Base-by-base conservation (phyloP, 1,140 invertebrate species). In the Chironomus striatipennis region DNA sequence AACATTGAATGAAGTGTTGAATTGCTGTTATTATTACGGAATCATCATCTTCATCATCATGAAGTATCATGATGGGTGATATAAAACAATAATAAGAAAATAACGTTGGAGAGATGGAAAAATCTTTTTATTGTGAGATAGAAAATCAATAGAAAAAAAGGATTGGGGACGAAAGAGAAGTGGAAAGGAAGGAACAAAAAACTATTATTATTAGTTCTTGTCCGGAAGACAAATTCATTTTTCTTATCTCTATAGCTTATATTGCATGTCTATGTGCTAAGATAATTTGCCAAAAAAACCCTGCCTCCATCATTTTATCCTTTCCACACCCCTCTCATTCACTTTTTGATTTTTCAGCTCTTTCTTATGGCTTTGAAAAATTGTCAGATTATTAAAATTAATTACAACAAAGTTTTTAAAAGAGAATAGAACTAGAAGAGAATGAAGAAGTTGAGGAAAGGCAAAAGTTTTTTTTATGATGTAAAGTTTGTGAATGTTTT, bases 371-470 rank as follows among this genome's bases (percentile, higher is more conserved):
- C 47, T 57, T 34, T 15, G 47, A 70, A 18, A 70, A 70, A 70
- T 70, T 70, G 65, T 70, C 65, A 70, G 65, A 70, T 70, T 70
- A 70, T 70, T 70, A 70, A 70, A 70, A 70, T 70, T 70, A 70
- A 70, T 70, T 70, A 70, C 65, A 70, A 18, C 18, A 10, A 70
- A 21, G 5, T 21, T 70, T 18, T 10, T 70, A 21, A n/a, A 20
- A 70, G 17, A 21, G 24, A 34, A 34, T 34, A 34, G 24, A 34
- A 34, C 24, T 34, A 34, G 24, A 34, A 34, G 24, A 34, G 18
- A 70, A 12, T 18, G 2, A 9, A 21, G 18, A 21, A 20, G 65
- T 10, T 10, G 65, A 20, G 9, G 65, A 70, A 20, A 70, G 65
- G 65, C 8, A 7, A 70, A 57, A 57, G 47, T 57, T 57, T 57